Conservation (phyloP, 2,888 invertebrate genomes). For the Fragum sueziense region DNA sequence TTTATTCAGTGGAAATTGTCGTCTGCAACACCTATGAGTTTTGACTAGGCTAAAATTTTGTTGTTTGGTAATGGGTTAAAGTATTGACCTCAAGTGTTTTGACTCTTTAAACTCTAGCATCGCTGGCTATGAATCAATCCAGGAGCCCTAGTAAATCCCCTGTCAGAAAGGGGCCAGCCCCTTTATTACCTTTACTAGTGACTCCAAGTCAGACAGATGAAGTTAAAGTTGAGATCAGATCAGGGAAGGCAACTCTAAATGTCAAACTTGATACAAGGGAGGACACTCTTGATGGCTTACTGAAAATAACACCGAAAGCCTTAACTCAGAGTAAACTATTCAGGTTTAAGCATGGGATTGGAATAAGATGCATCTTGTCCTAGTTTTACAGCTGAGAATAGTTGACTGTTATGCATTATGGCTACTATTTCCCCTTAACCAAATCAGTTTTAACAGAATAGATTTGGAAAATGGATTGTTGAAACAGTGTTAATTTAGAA, state of each 20-base stretch:
- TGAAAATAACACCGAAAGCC: constrained; percentile 23
- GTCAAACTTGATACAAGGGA: background rate
- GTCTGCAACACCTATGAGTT: too few relatives aligned
- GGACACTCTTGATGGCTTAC: background rate
- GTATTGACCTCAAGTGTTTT: too few relatives aligned
- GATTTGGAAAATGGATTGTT: too few relatives aligned
- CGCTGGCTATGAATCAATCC: background rate
- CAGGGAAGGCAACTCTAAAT: constrained; percentile 2
- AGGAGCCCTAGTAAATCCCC: constrained; percentile 22
- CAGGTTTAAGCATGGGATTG: constrained; percentile 1
- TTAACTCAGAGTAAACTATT: constrained; percentile 34
- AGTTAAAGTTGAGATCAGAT: background rate
- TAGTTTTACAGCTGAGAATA: background rate
- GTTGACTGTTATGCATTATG: too few relatives aligned
- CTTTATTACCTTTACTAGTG: constrained; percentile 8
- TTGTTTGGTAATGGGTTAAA: too few relatives aligned
- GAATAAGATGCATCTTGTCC: background rate
- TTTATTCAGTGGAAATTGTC: too few relatives aligned
- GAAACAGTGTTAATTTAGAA: too few relatives aligned
- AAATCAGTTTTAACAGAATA: too few relatives aligned
- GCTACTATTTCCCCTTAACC: too few relatives aligned
- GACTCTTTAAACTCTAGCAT: constrained; percentile 6
- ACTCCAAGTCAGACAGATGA: background rate
- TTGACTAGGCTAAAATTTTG: too few relatives aligned
- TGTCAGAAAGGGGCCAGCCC: constrained; percentile 11